Evolutionary conservation across 2,113 vertebrate species (phyloP), one percentile per base, ranked within the genome.

Genomic region (Mirza zaza): DNA sequence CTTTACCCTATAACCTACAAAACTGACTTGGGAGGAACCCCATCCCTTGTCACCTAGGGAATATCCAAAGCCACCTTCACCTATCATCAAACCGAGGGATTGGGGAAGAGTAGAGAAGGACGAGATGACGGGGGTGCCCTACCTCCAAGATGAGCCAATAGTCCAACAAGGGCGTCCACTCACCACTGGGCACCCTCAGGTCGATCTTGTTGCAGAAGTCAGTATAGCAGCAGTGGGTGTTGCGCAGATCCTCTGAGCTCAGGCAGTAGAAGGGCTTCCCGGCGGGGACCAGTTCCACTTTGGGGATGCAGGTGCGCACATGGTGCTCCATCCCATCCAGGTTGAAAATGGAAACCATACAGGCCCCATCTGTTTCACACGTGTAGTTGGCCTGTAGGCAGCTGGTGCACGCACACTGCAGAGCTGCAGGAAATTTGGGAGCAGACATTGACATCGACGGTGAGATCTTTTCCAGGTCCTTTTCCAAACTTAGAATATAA

Each of bases 121-220:
- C 6, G 27, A 55, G 84, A 57, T 6, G 91, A 87, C 10, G 6
- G 15, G 55, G 50, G 48, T 20, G 75, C 90, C 83, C 96, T 27
- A 42, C 67, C 85, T 96, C 85, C 95, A 83, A 21, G 65, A 32
- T 4, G 71, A 84, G 92, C 76, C 90, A 52, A 61, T 5, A 93
- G 90, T 55, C 92, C 94, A 63, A 83, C 25, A 90, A 95, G 80
- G 89, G 81, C 2, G n/a, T 79, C 76, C 36, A 97, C 99, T 98
- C 97, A 99, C 99, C 99, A 21, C 99, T 99, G 86, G 99, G 99
- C 95, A 99, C 99, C 97, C 99, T 98, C 48, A 99, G 98, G 98
- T 99, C 99, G 23, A 99, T 99, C 97, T 99, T 99, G 98, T 99
- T 99, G 99, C 99, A 99, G 98, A 99, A 99, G 98, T 99, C 99